These are phyloP conservation scores for Cosmopolites sordidus DNA, from an alignment of 2,888 invertebrate genomes.

Conservation along the genomic window DNA sequence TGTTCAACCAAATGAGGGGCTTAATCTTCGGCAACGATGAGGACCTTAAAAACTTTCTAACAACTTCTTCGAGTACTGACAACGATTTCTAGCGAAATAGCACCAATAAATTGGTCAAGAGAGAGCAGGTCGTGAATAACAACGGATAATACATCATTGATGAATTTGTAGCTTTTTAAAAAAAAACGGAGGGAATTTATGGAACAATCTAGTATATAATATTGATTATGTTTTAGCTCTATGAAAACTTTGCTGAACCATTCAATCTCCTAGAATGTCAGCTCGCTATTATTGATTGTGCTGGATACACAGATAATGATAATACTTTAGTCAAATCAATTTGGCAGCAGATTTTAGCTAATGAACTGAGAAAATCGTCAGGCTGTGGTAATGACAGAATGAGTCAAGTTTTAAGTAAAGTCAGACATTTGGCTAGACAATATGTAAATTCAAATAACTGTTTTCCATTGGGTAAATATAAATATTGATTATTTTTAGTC, in stretches of 20 bases:
- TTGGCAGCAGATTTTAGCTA: slow-evolving; percentile 79
- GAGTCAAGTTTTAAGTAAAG: slow-evolving; percentile 68
- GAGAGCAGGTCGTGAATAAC: too few relatives aligned
- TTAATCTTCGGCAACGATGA: too few relatives aligned
- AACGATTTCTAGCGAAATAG: too few relatives aligned
- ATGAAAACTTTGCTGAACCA: slow-evolving; percentile 88
- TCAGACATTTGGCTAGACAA: slow-evolving; percentile 70
- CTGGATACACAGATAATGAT: slow-evolving; percentile 80
- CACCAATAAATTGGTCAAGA: too few relatives aligned
- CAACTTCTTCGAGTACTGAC: too few relatives aligned
- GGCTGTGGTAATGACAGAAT: slow-evolving; percentile 57
- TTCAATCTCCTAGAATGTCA: slow-evolving; percentile 90
- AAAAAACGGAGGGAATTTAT: too few relatives aligned
- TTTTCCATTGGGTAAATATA: slow-evolving; percentile 79
- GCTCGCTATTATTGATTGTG: slow-evolving; percentile 90
- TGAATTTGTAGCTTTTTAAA: too few relatives aligned
- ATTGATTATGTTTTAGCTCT: slow-evolving; percentile 55
- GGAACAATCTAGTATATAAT: too few relatives aligned
- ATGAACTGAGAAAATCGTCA: slow-evolving; percentile 50
- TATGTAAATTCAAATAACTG: slow-evolving; percentile 80
- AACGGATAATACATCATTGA: too few relatives aligned
- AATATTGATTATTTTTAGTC: slow-evolving; percentile 6
- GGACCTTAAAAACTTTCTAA: too few relatives aligned
- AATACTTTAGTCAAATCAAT: slow-evolving; percentile 77
- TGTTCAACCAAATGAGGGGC: too few relatives aligned